phyloP scores from a whole-genome alignment of 2,888 invertebrate genomes.

The Carcina quercana region DNA sequence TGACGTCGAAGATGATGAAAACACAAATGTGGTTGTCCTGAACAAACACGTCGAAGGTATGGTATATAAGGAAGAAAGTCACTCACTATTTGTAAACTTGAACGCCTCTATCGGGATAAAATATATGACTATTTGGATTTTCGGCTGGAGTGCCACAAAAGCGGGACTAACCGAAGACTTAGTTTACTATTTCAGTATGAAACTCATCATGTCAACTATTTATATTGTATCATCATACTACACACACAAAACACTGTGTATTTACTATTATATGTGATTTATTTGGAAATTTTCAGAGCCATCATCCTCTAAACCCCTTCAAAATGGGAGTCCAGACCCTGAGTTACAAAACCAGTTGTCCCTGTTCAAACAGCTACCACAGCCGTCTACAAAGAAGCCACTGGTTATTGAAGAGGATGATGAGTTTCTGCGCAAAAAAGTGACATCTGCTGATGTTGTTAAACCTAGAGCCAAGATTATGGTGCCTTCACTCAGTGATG shows the following conservation, averaged over 20 bases:
- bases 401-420: constrained; percentile 74
- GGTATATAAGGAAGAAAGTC: background rate
- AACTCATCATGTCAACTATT: background rate
- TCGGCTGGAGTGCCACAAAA: too few species aligned
- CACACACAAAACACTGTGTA: background rate
- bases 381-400: constrained; percentile 51
- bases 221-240: background rate
- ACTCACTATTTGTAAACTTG: too few species aligned
- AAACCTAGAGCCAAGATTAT: constrained; percentile 77
- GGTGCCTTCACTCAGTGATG: constrained; percentile 80
- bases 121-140: too few species aligned
- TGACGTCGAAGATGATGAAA: constrained; percentile 48
- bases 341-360: background rate
- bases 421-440: constrained; percentile 77
- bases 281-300: background rate
- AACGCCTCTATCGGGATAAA: too few species aligned
- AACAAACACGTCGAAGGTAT: constrained; percentile 29
- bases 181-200: too few species aligned
- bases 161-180: too few species aligned
- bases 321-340: too few species aligned
- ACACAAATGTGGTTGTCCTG: constrained; percentile 27
- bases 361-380: constrained; percentile 62
- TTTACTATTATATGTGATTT: background rate
- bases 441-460: constrained; percentile 33
- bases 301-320: background rate